phyloP scores from a whole-genome alignment of 2,888 invertebrate genomes.

The Ceraclea dissimilis region DNA sequence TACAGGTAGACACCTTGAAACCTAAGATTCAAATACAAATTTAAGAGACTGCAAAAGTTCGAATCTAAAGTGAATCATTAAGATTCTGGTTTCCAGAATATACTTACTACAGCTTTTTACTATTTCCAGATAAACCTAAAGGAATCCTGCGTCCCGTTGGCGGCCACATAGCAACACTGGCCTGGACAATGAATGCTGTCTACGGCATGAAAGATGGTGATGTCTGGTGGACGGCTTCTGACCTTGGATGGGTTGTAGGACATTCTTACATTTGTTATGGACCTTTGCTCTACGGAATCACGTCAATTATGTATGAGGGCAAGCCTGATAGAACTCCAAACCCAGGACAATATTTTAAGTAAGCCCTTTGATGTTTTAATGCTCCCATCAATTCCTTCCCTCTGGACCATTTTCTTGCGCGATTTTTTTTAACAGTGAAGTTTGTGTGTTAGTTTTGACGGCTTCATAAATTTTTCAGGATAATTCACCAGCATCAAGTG shows the following conservation, averaged over 20 bases:
- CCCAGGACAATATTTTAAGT: slow-evolving; percentile 87
- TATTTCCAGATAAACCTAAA: slow-evolving; percentile 54
- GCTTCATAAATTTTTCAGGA: slow-evolving; percentile 43
- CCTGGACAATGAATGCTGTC: slow-evolving; percentile 76
- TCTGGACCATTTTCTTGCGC: no score
- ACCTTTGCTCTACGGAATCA: slow-evolving; percentile 73
- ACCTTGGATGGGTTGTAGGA: slow-evolving; percentile 89
- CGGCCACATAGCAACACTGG: slow-evolving; percentile 76
- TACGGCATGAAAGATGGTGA: slow-evolving; percentile 74
- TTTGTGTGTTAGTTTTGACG: no score
- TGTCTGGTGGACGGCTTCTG: slow-evolving; percentile 88
- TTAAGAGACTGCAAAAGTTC: background rate
- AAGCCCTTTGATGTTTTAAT: slow-evolving; percentile 10
- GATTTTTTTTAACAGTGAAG: no score
- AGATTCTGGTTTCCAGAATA: no score
- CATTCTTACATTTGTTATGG: slow-evolving; percentile 93
- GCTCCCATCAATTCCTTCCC: no score
- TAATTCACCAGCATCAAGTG: slow-evolving; percentile 81
- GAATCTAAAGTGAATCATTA: background rate
- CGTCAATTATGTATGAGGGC: slow-evolving; percentile 82
- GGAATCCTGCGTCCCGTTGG: slow-evolving; percentile 85
- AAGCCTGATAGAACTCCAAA: slow-evolving; percentile 94
- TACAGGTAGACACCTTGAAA: slow-evolving; percentile 49
- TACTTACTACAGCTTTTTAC: background rate
- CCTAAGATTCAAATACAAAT: background rate